Evolutionary conservation across 1,140 invertebrate genomes (phyloP), one percentile per base, ranked within the genome.

Genomic region (Homalodisca vitripennis): DNA sequence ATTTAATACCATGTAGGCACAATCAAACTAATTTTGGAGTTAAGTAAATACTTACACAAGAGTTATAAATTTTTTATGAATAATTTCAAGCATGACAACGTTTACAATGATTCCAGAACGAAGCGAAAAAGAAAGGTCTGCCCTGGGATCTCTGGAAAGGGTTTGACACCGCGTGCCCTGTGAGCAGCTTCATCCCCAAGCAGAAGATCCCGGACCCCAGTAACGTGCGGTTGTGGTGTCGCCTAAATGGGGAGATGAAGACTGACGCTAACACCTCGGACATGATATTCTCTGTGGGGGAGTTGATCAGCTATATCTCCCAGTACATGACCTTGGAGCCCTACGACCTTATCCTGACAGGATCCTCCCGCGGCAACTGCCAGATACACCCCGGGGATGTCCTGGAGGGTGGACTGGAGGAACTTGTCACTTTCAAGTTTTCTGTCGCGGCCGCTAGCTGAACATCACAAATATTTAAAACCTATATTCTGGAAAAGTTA

Each of bases 81-180:
- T n/a, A n/a, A n/a, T n/a, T n/a, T n/a, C n/a, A n/a, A n/a, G n/a
- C n/a, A n/a, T n/a, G n/a, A n/a, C n/a, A n/a, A n/a, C n/a, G n/a
- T n/a, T n/a, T n/a, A n/a, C n/a, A n/a, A n/a, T n/a, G n/a, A n/a
- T 74, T 75, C 70, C 80, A 91, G 83, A 78, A 82, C 67, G 80
- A 82, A 73, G 85, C 87, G 3, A 86, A 88, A 75, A 83, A 83
- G 63, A 84, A 84, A 70, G 90, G 90, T 1, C 80, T 84, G 48
- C 90, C 90, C 0, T 94, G 92, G 92, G 83, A 84, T 3, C 72
- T 94, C 26, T 88, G 89, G 2, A 94, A 94, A 82, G 88, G 89
- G 1, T 95, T 93, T 77, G 91, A 94, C 76, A 92, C 90, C 0
- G 84, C 90, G 0, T 92, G 90, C 74, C 91, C 92, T 17, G 86